Base-by-base conservation (phyloP, 2,797 vertebrate species). In the Clarias platycephalus region DNA sequence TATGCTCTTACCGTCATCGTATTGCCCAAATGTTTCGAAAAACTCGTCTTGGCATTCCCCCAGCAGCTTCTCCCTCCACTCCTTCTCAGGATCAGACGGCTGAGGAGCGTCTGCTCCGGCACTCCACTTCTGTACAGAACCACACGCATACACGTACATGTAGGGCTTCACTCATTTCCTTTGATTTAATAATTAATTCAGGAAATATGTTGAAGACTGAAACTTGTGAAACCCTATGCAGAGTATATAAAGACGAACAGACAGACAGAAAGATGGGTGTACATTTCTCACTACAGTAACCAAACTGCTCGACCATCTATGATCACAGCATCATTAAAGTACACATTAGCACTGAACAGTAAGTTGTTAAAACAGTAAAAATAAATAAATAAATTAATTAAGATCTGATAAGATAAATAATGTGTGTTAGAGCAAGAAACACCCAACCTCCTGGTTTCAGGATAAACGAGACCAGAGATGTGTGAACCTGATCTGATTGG, bases 21-120 rank as follows among this genome's bases (percentile, higher is more conserved):
- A 96, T 16, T 92, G 92, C 49, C 95, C 96, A 22, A 95, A 93
- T 7, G 90, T 93, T 86, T 96, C 94, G 80, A 75, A 94, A 90
- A 95, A 96, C 84, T 96, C 95, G 7, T 96, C 95, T 84, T 96
- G 93, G 63, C 95, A 95, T 92, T 96, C 96, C 12, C 89, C 95
- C 60, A 95, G 94, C 20, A 96, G 93, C 91, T 96, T 97, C 86
- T 95, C 91, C 86, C 88, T 76, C 95, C 96, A 97, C 28, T 93
- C 91, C 34, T 60, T 90, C 88, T 96, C 95, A 5, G 85, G 80
- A 80, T 95, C 90, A 0, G 31, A 28, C 20, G 77, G 81, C 81
- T 13, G 55, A 9, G 13, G 85, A 82, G 0, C 78, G 53, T 55
- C 89, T 63, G 28, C 83, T 44, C 62, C 70, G 1, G 55, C 7